Evolutionary conservation across 2,113 vertebrate species (phyloP).

Genomic region (Eretmochelys imbricata): DNA sequence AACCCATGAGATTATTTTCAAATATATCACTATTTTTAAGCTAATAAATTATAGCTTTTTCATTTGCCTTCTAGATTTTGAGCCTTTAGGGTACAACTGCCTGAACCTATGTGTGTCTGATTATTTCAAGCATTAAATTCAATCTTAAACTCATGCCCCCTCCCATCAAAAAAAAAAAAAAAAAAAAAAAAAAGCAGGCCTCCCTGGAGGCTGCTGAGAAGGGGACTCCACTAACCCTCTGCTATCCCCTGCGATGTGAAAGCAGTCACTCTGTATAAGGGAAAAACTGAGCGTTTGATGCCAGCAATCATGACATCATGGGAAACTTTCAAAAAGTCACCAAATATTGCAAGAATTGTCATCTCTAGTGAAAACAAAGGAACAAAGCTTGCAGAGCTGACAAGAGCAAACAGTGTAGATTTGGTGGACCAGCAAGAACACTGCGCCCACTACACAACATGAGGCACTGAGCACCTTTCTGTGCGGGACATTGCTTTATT

Average conservation of each 20-base stretch:
- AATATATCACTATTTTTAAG: background rate
- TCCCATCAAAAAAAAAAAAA: background rate
- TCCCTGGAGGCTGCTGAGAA: background rate
- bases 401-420: background rate
- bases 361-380: too few relatives aligned
- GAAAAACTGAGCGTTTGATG: background rate
- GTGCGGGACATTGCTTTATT: background rate
- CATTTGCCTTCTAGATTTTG: background rate
- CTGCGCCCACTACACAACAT: fast-evolving
- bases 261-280: conserved; percentile 7
- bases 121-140: conserved; percentile 8
- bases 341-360: conserved; percentile 15
- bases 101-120: background rate
- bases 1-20: background rate
- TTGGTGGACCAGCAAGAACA: background rate
- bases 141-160: background rate
- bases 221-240: conserved; percentile 12
- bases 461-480: background rate
- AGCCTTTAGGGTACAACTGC: conserved; percentile 18
- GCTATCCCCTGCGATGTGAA: conserved; percentile 43
- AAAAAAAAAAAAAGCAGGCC: background rate
- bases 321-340: conserved; percentile 36
- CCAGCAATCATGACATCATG: conserved; percentile 63
- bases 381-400: background rate
- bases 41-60: background rate